Percentiles rank a stretch among this genome's conserved stretches.
phyloP scores from a whole-genome alignment of 2,113 vertebrate species.

The Varanus komodoensis region DNA sequence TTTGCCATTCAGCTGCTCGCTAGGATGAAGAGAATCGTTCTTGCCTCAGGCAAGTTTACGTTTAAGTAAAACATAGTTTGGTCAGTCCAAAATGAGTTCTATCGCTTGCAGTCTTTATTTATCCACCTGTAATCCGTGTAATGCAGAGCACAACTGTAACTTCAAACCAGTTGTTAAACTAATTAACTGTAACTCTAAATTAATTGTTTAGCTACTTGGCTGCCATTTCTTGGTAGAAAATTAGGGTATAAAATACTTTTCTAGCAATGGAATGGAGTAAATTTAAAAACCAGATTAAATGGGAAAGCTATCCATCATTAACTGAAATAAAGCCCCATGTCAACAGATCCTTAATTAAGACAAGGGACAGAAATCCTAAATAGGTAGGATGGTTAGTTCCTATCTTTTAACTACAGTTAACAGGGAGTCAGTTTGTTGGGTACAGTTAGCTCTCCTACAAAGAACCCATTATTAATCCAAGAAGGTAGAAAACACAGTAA shows the following conservation, averaged over 20 bases:
- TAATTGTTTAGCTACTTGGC: background rate
- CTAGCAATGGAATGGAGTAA: background rate
- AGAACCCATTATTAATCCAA: background rate
- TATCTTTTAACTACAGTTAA: background rate
- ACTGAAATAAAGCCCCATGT: background rate
- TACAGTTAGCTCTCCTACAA: background rate
- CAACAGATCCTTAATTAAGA: background rate
- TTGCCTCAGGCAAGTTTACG: background rate
- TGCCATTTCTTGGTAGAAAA: no score
- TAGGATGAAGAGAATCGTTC: background rate
- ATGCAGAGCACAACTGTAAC: background rate
- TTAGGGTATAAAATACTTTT: background rate
- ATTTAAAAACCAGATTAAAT: slow-evolving; percentile 7
- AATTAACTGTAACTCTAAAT: no score
- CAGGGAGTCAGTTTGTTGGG: background rate
- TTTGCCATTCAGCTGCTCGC: background rate
- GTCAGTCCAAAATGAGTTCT: slow-evolving; percentile 14
- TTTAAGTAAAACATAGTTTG: slow-evolving; percentile 43
- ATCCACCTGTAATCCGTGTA: no score
- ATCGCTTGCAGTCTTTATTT: background rate
- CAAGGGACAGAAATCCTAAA: background rate
- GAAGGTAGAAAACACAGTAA: background rate
- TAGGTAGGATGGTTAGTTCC: background rate
- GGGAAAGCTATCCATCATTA: background rate
- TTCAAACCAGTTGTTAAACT: background rate